Base-by-base conservation (phyloP, 1,140 invertebrate species). In the Contarinia nasturtii region DNA sequence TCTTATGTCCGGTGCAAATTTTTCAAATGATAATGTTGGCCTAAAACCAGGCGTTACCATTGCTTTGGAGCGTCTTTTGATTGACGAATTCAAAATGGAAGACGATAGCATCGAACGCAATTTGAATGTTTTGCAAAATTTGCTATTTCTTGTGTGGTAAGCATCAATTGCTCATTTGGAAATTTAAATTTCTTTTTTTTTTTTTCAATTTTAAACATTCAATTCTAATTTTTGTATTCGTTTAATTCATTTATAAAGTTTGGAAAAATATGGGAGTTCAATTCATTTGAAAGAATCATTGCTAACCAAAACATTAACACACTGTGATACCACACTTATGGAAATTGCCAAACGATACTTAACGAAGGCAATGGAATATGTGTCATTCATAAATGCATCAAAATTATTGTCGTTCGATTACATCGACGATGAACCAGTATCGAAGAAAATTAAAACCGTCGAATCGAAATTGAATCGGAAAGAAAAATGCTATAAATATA, bases 21-120 rank as follows among this genome's bases (percentile, higher is more conserved):
- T 71, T 40, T 51, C 65, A 8, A 59, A 65, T 0, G 53, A 68
- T 14, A 70, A 70, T 52, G 63, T 67, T 0, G 50, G 57, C 1
- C 67, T 67, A 33, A 71, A 68, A 18, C 57, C 60, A 1, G 69
- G 66, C 15, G 57, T 61, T 1, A 65, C 71, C 51, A 70, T 68
- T 57, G 57, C 60, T 0, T 40, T 71, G 7, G 59, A 62, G 33
- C 56, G 60, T 43, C 54, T 63, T 21, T 56, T 57, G 19, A 43
- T 63, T 2, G 53, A 62, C 42, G 57, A 57, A 27, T 15, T 33
- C 12, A 27, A 33, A 7, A 33, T 18, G 17, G 8, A 14, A 15
- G 14, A 22, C 27, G 21, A 33, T 27, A 27, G 18, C 12, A 11
- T 44, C 8, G 7, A 10, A 7, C 14, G 7, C 8, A 21, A 33